phyloP scores from a whole-genome alignment of 2,113 vertebrate genomes.

The Maccullochella peelii region DNA sequence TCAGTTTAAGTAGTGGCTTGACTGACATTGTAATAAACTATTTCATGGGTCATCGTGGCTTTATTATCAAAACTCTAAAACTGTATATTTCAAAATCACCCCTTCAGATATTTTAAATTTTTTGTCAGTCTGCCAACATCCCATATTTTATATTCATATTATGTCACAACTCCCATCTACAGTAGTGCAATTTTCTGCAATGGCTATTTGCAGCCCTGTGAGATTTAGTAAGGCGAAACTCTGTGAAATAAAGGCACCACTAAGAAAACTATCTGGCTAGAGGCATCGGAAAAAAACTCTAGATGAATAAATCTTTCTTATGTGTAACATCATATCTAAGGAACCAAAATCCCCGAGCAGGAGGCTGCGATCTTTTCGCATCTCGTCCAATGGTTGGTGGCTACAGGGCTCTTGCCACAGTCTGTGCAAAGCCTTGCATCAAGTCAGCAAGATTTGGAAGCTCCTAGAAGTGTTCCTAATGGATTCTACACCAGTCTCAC shows the following conservation, averaged over 20 bases:
- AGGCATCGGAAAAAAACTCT: conserved; percentile 53
- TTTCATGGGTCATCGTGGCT: not conserved
- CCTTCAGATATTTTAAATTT: not conserved
- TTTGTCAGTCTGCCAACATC: conserved; percentile 14
- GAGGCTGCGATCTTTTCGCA: conserved; percentile 61
- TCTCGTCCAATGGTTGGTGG: conserved; percentile 61
- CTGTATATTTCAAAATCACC: not conserved
- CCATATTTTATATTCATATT: conserved; percentile 30
- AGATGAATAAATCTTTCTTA: conserved; percentile 70
- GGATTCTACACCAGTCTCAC: conserved; percentile 69
- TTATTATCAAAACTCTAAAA: not conserved
- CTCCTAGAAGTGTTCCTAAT: conserved; percentile 75
- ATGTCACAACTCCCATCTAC: conserved; percentile 43
- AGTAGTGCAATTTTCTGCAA: conserved; percentile 47
- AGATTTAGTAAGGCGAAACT: conserved; percentile 50
- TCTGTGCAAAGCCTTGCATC: conserved; percentile 68
- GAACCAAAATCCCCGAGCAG: conserved; percentile 65
- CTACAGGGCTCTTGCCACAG: conserved; percentile 59
- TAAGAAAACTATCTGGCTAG: conserved; percentile 60
- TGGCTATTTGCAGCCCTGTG: conserved; percentile 46
- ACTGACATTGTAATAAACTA: not conserved
- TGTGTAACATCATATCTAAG: conserved; percentile 66
- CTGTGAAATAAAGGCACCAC: conserved; percentile 59
- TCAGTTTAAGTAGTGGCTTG: not conserved
- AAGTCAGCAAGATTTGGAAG: conserved; percentile 75